Evolutionary conservation across 2,888 invertebrate genomes (phyloP), one percentile per base, ranked within the genome.

Genomic region (Thera obeliscata): DNA sequence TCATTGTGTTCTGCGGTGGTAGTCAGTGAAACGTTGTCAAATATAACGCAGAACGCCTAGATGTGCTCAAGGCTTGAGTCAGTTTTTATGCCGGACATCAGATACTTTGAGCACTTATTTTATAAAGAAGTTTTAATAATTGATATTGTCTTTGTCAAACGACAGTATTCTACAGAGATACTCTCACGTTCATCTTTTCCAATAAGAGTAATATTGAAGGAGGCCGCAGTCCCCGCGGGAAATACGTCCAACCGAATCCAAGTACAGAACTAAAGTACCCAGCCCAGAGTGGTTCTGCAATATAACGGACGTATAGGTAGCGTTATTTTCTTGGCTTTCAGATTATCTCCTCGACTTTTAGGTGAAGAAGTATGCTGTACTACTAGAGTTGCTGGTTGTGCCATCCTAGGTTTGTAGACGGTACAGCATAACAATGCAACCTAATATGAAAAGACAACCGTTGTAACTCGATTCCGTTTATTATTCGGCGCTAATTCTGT

Each of bases 401-500:
- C 43, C 9, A 46, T 46, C 9, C 9, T 9, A 43, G 43, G 0
- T 3, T 43, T 7, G 7, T 5, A 43, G 2, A 43, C 7, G 2
- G 43, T 8, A 43, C 4, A 2, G 43, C 43, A 43, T 7, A 5
- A 6, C 38, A 38, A 38, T 6, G 38, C 38, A 38, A 38, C 38
- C 4, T 6, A 38, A 38, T 6, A 56, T 56, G 56, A 56, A 56
- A 46, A 61, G 70, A 60, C 50, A 67, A 48, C 33, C 68, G 52
- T 22, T 60, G 66, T 70, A 70, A 65, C 66, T 63, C 60, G 70
- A 71, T 71, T 69, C 65, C 54, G 61, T 64, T 60, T 64, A 64
- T 70, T 62, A 67, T 66, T 68, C 71, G 68, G 65, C 58, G 70
- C 56, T 69, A 64, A 56, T 67, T 63, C 70, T 54, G 61, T 59